phyloP scores from a whole-genome alignment of 30 jellyfish, hydroid and myxozoan species.

The Nemopilema nomurai region DNA sequence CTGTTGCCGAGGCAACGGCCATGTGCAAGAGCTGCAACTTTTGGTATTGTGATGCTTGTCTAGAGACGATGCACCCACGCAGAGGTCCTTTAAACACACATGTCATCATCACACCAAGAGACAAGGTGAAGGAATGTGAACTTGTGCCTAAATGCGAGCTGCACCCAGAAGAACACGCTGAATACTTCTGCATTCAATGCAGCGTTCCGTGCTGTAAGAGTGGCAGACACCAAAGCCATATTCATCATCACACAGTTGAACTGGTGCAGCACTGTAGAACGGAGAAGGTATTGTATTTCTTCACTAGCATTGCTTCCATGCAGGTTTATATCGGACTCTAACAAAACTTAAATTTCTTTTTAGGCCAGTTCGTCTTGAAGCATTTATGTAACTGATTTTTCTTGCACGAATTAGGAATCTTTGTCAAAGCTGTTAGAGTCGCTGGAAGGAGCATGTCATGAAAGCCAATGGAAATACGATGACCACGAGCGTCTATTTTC shows the following conservation, averaged over 20 bases:
- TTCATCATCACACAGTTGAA: constrained; percentile 20
- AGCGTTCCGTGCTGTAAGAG: constrained; percentile 27
- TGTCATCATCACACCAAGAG: constrained; percentile 34
- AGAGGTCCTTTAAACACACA: constrained; percentile 69
- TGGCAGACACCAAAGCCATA: constrained; percentile 41
- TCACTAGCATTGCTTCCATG: too few species aligned
- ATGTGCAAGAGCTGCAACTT: constrained; percentile 61
- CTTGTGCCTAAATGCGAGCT: constrained; percentile 15
- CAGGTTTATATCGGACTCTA: too few species aligned
- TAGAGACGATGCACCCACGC: constrained; percentile 53
- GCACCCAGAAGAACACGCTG: constrained; percentile 25
- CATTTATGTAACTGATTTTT: not conserved
- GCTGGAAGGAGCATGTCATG: constrained; percentile 4
- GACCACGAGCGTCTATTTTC: constrained; percentile 18
- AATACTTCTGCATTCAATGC: constrained; percentile 40
- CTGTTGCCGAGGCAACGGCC: constrained; percentile 40
- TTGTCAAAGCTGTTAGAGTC: not conserved
- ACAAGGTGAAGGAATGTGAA: not conserved
- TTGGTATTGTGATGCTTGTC: constrained; percentile 62
- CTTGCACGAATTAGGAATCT: not conserved
- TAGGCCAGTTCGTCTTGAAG: not conserved
- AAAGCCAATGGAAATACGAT: not conserved
- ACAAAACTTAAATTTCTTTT: not conserved
- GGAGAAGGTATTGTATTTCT: constrained; percentile 53
- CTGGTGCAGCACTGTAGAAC: constrained; percentile 10